A percentile compares a stretch with the other conserved stretches of the same genome.
Conservation (phyloP, 2,888 invertebrate genomes). For the Euphydryas editha region DNA sequence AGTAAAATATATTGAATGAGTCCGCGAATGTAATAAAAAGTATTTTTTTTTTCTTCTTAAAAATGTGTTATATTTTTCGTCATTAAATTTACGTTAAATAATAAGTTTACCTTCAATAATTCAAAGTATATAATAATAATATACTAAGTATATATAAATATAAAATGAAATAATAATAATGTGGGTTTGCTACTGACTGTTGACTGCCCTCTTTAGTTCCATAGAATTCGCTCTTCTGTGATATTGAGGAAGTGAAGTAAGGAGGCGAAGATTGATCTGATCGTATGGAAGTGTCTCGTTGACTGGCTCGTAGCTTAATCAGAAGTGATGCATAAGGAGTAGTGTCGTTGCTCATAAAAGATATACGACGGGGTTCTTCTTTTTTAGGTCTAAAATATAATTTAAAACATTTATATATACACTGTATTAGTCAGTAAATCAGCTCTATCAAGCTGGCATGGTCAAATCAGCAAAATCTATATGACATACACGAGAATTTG, state of each 20-base stretch:
- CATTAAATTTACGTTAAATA: too few relatives aligned
- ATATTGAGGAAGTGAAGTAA: constrained; percentile 48
- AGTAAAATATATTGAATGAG: too few relatives aligned
- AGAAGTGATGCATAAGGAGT: constrained; percentile 57
- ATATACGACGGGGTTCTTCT: constrained; percentile 59
- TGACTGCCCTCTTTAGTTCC: constrained; percentile 46
- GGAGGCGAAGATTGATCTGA: constrained; percentile 41
- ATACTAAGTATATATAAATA: too few relatives aligned
- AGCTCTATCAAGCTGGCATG: not conserved
- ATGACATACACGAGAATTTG: too few relatives aligned
- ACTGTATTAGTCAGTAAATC: too few relatives aligned
- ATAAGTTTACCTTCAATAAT: too few relatives aligned
- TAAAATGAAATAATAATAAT: too few relatives aligned
- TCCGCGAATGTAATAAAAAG: not conserved
- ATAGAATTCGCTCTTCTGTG: constrained; percentile 53
- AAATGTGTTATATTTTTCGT: too few relatives aligned
- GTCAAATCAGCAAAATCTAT: too few relatives aligned
- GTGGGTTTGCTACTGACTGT: constrained; percentile 43
- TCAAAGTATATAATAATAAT: too few relatives aligned
- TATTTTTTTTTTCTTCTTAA: not conserved
- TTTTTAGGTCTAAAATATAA: constrained; percentile 45
- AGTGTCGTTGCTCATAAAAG: constrained; percentile 66
- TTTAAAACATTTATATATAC: too few relatives aligned
- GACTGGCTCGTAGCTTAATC: constrained; percentile 50
- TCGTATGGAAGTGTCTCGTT: constrained; percentile 43